Evolutionary conservation across 53 echinoderm and acorn worm genomes (phyloP), one percentile per base, ranked within the genome.

Genomic region (Patiria pectinifera): DNA sequence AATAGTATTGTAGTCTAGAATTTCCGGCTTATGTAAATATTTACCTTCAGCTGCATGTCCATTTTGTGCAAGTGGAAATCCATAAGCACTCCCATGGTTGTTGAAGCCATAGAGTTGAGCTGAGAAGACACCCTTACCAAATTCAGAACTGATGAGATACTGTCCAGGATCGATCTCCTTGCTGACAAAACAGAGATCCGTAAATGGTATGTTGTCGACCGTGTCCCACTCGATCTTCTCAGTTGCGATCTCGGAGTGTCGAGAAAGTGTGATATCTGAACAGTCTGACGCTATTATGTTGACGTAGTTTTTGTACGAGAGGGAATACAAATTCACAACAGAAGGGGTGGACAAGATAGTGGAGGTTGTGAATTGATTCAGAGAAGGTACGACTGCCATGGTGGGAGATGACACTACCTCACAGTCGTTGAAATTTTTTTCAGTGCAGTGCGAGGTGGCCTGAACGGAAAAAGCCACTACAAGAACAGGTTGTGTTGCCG

Each of bases 41-140:
- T 86, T 86, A 86, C 72, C 71, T 72, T 48, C 45, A 21, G 48
- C 72, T 18, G 47, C n/a, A 48, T 3, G 21, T 11, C 86, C 24
- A 66, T 35, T 25, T 44, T 22, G 62, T 26, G 85, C 7, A 62
- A 84, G 44, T 6, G 87, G 87, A 26, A 76, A 87, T 16, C 87
- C 77, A 60, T 87, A 87, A 24, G 76, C 87, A 15, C 35, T 87
- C 15, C 87, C 77, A 58, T 87, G 59, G 59, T 75, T 76, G 77
- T 76, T 87, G 87, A 87, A 87, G 60, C 87, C 87, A 43, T 87
- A 87, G 24, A 70, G 87, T 18, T 77, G 76, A 59, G 76, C 76
- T 35, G 87, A 87, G 53, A 87, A 87, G 59, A n/a, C 13, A 16
- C 22, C 63, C 14, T 87, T 12, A 6, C 87, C 87, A 3, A 76